Evolutionary conservation across 2,888 invertebrate species (phyloP), one percentile per base, ranked within the genome.

Genomic region (Pasiphila rectangulata): DNA sequence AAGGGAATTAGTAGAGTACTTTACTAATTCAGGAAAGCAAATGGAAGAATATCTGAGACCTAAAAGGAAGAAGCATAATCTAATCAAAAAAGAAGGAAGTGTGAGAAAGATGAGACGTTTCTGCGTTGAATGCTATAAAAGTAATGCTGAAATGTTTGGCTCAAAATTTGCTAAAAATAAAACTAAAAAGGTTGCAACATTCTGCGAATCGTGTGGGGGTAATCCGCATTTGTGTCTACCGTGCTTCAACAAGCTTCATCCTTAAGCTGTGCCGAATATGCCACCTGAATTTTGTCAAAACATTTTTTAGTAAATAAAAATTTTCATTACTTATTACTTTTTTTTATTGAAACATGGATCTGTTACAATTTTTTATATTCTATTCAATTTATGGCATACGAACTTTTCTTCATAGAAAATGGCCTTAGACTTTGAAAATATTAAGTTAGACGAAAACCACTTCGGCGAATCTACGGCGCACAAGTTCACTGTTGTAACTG

Each of bases 151-250:
- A 34, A 43, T 12, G 7, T 17, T 46, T 21, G 46, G 41, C 7
- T 37, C 37, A 40, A 51, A 43, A 36, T 29, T 35, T n/a, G 58
- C 58, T 29, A 47, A 45, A 43, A 57, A 53, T 19, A 57, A 54
- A 40, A 49, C 57, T 7, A 53, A 54, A 20, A 47, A 55, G 47
- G 50, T 60, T 19, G 36, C 21, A 32, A 60, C 54, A 37, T 61
- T 51, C 36, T 60, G 61, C 45, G 29, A 32, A 25, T 37, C 44
- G 43, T 63, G 61, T 49, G 53, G 47, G 23, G 45, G 47, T 52
- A 29, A 57, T 36, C 51, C 52, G 21, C 46, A 56, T 54, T 57
- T 52, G 30, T 59, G 59, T 30, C 46, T 56, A 51, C 23, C 20
- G 10, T 61, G 59, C 43, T 61, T 56, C 32, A 55, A 57, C 39